Evolutionary conservation across 1,140 invertebrate genomes (phyloP).

Genomic region (Procambarus clarkii): DNA sequence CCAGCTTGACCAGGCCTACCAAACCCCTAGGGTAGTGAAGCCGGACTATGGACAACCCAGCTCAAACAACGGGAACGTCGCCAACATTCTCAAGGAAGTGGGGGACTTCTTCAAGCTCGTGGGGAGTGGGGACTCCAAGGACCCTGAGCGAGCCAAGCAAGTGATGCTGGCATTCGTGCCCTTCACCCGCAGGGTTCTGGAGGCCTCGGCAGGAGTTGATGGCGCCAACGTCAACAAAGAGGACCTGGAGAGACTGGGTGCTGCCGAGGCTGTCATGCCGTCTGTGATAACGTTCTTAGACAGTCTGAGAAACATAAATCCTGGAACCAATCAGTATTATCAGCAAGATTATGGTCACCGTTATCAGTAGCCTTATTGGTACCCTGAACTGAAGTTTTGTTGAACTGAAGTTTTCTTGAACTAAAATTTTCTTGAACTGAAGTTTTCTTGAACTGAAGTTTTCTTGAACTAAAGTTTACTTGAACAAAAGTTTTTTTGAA

Average conservation of each 20-base stretch:
- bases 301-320: neutral
- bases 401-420: too few species aligned
- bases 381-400: too few species aligned
- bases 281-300: neutral
- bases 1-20: neutral
- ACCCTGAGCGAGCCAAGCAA: too few species aligned
- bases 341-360: too few species aligned
- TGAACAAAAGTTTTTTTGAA: too few species aligned
- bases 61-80: neutral
- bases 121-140: too few species aligned
- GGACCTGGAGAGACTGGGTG: neutral
- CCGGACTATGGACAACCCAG: neutral
- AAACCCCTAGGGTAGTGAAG: neutral
- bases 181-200: neutral
- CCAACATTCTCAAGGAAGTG: neutral
- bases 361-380: too few species aligned
- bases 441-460: too few species aligned
- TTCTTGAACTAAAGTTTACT: too few species aligned
- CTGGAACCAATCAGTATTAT: too few species aligned
- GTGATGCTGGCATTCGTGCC: neutral
- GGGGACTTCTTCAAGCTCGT: neutral
- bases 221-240: neutral
- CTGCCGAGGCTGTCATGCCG: slow-evolving; percentile 2
- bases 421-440: too few species aligned
- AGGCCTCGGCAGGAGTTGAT: neutral